phyloP scores from a whole-genome alignment of 2,888 invertebrate species.

The Ommatoiulus sabulosus region DNA sequence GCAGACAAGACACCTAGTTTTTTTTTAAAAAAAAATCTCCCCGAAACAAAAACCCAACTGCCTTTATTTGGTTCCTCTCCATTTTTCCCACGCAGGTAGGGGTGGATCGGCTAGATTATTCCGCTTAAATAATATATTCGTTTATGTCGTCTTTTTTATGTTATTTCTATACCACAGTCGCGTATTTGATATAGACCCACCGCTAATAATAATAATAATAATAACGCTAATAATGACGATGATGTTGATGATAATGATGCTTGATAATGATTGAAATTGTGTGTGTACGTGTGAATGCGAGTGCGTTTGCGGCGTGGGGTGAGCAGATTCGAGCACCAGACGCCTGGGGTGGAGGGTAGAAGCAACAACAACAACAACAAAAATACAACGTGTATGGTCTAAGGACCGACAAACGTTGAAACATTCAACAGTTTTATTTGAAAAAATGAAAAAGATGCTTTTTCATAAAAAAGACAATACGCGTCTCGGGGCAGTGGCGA shows the following conservation, averaged over 20 bases:
- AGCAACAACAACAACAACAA: neutral
- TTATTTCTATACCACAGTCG: conserved; percentile 47
- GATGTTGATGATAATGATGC: conserved; percentile 53
- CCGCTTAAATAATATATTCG: conserved; percentile 48
- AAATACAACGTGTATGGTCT: neutral
- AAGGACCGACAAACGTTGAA: neutral
- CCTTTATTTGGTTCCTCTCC: neutral
- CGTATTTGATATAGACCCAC: conserved; percentile 48
- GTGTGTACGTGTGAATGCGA: conserved; percentile 38
- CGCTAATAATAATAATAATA: conserved; percentile 43
- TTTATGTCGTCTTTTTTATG: conserved; percentile 48
- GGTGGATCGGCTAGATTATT: conserved; percentile 48
- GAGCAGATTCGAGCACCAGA: conserved; percentile 23
- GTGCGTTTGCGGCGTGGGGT: conserved; percentile 49
- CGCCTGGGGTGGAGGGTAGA: conserved; percentile 20
- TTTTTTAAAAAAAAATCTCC: neutral
- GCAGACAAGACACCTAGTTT: neutral
- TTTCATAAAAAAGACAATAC: neutral
- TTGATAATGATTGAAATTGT: conserved; percentile 49
- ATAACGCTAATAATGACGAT: conserved; percentile 50
- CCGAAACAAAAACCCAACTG: neutral
- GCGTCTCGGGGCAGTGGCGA: neutral
- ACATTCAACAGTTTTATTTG: no score
- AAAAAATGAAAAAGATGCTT: no score
- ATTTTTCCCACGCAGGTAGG: conserved; percentile 45